Evolutionary conservation across 2,888 invertebrate species (phyloP).

Genomic region (Dendrolimus houi): DNA sequence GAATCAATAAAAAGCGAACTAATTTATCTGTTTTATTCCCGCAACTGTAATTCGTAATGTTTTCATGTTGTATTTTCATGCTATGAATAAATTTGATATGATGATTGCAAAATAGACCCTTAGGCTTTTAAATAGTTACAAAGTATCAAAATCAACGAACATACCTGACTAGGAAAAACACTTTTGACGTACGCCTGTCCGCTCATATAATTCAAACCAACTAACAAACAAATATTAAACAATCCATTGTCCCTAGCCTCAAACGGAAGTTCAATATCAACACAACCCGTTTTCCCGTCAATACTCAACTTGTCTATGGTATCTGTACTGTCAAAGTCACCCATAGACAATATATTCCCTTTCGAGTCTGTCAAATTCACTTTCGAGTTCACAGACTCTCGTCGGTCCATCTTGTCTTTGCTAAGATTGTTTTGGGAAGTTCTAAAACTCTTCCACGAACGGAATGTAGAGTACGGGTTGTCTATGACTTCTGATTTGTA

Average conservation of each 20-base stretch:
- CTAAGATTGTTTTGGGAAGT: conserved; percentile 50
- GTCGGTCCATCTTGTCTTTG: conserved; percentile 36
- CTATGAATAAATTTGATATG: no score
- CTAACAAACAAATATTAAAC: conserved; percentile 82
- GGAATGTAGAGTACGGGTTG: conserved; percentile 58
- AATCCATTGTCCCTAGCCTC: conserved; percentile 61
- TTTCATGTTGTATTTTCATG: no score
- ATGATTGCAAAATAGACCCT: no score
- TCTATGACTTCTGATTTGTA: conserved; percentile 51
- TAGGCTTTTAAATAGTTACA: not conserved
- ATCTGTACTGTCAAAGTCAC: conserved; percentile 30
- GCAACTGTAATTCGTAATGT: no score
- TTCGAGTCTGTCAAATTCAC: conserved; percentile 47
- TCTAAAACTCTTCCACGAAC: conserved; percentile 67
- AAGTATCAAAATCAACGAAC: conserved; percentile 20
- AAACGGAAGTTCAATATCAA: conserved; percentile 51
- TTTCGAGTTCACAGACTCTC: conserved; percentile 40
- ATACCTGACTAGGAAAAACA: conserved; percentile 81
- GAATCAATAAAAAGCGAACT: no score
- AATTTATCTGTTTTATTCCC: no score
- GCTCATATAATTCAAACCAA: conserved; percentile 80
- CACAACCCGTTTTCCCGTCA: conserved; percentile 60
- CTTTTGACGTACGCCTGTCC: conserved; percentile 83
- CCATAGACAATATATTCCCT: conserved; percentile 45
- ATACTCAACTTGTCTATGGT: conserved; percentile 46